Evolutionary conservation across 2,888 invertebrate genomes (phyloP).

Genomic region (Prionchulus punctatus): DNA sequence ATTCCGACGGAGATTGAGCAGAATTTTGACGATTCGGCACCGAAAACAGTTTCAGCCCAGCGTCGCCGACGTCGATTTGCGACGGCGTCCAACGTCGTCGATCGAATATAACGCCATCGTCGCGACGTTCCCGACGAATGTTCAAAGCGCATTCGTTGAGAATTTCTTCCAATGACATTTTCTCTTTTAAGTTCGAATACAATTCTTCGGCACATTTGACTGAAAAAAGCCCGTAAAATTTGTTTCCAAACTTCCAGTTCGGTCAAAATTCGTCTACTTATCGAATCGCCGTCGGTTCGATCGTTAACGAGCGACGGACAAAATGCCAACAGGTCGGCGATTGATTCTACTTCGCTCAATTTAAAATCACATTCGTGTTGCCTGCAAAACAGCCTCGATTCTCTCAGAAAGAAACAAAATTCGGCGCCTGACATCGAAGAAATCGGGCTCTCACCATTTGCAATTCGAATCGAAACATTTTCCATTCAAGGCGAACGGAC

Average conservation of each 20-base stretch:
- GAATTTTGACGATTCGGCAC: too few relatives aligned
- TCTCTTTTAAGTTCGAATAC: neutral
- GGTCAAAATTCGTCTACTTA: neutral
- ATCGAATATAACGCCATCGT: neutral
- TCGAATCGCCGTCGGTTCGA: neutral
- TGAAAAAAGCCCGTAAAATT: neutral
- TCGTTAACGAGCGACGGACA: neutral
- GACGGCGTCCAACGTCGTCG: neutral
- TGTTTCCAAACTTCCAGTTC: too few relatives aligned
- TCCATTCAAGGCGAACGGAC: constrained; percentile 1
- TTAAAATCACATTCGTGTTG: constrained; percentile 2
- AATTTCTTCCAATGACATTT: neutral
- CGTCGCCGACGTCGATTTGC: neutral
- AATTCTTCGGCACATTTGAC: neutral
- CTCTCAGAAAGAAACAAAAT: neutral
- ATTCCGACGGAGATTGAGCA: too few relatives aligned
- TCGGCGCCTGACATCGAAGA: neutral
- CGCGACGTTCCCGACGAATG: neutral
- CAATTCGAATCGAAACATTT: neutral
- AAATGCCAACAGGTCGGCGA: constrained; percentile 1
- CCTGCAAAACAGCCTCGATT: neutral
- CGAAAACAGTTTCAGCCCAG: too few relatives aligned
- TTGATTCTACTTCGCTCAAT: neutral
- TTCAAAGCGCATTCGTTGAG: neutral
- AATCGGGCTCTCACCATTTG: neutral